Base-by-base conservation (phyloP, 1,140 invertebrate species). In the Mizuhopecten yessoensis region DNA sequence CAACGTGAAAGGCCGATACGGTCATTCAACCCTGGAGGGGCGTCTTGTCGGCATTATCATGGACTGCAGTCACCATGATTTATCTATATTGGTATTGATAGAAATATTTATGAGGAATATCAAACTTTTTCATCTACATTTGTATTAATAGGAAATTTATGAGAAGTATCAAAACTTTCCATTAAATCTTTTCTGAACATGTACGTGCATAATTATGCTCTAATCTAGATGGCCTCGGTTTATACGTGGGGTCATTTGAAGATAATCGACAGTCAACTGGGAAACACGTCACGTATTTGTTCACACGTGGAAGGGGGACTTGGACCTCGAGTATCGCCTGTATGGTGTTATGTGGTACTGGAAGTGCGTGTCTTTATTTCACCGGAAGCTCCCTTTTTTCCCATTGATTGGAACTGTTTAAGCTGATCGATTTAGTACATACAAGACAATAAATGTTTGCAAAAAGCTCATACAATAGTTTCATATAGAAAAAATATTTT, bases 91-190 rank as follows among this genome's bases (percentile, higher is more conserved):
- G 11, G 57, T 29, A 75, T 75, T 75, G 57, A 75, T 75, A 29
- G 57, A 75, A 75, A 75, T 75, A 75, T 75, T 75, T 75, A 75
- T 75, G 57, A 75, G 57, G 57, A 75, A 75, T 75, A 75, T 75
- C 57, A 75, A 75, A n/a, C 9, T 75, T 11, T 75, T n/a, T 17
- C n/a, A 75, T 75, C 57, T 75, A 75, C 57, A 75, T 75, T 29
- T n/a, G 57, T 75, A 75, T 75, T 17, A 29, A 75, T 75, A 75
- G 57, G 29, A 75, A 75, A 75, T 75, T 2, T 75, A 75, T 75
- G 57, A 75, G n/a, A 75, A 75, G 1, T 75, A 75, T 75, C 36
- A 39, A 39, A 39, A 39, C 36, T 39, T 39, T 39, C n/a, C n/a
- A n/a, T n/a, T n/a, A n/a, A n/a, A n/a, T 39, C 13, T 49, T 49